Evolutionary conservation across 2,113 vertebrate species (phyloP), one percentile per base, ranked within the genome.

Genomic region (Hemiprocne comata): DNA sequence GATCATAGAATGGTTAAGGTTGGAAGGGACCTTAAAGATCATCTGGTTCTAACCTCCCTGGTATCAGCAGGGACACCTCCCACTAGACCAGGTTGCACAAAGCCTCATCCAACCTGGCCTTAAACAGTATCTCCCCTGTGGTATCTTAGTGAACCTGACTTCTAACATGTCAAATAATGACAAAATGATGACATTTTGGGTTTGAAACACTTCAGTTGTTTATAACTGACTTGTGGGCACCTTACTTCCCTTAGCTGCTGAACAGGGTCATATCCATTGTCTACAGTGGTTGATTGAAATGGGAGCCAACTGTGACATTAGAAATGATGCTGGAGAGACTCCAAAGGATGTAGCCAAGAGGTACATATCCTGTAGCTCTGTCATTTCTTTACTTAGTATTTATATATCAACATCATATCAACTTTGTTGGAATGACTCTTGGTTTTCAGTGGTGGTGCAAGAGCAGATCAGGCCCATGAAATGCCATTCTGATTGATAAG

Each of bases 341-440:
- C 97, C 98, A 74, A 97, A 95, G 81, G 98, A 98, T 57, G 95
- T 98, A 90, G 98, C 98, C 75, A 98, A 98, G 92, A 98, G 98
- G 98, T 98, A 31, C 50, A 54, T 78, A 12, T 82, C n/a, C 79
- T 74, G 46, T 89, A 81, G 51, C 54, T 93, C 36, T 78, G 26
- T 36, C 33, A 11, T 67, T 84, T 91, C 28, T 44, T 85, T 78
- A 17, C 29, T 74, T 73, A 8, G 21, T 89, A 11, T 31, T 90
- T 92, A 33, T 82, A 4, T 72, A 82, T 42, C 29, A 50, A 5
- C 57, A 50, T 62, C 23, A 33, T 61, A 25, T 40, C 26, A 58
- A 8, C 42, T 80, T 94, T 91, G 17, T 73, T 69, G 73, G n/a
- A 80, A 78, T 92, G 75, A 74, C 66, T 80, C 24, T 29, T 71